Conservation (phyloP, 2,888 invertebrate genomes). For the Xestia sexstrigata region DNA sequence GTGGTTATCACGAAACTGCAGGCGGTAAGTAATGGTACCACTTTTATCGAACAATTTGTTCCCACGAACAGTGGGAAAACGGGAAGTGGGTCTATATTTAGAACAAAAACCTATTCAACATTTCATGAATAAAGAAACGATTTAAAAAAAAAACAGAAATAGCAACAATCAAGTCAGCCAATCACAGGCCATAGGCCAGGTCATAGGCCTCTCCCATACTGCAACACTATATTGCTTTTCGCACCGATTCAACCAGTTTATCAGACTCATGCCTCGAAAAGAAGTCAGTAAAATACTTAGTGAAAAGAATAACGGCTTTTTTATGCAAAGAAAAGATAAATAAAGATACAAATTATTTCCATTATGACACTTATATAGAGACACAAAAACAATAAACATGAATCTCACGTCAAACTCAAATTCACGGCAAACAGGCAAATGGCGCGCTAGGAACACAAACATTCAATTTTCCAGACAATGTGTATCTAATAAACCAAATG, state of each 20-base stretch:
- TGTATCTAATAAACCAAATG: slow-evolving; percentile 23
- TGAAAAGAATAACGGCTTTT: neutral
- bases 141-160: too few species aligned
- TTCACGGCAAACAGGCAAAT: slow-evolving; percentile 20
- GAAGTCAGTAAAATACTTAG: neutral
- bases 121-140: neutral
- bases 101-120: neutral
- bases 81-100: too few species aligned
- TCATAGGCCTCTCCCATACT: neutral
- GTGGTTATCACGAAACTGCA: slow-evolving; percentile 48
- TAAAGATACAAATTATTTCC: too few species aligned
- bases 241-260: too few species aligned
- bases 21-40: slow-evolving; percentile 23
- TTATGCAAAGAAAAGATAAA: neutral
- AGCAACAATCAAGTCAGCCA: neutral
- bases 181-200: neutral
- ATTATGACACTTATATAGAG: neutral
- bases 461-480: slow-evolving; percentile 21
- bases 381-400: slow-evolving; percentile 8
- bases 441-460: slow-evolving; percentile 20
- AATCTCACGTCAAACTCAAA: slow-evolving; percentile 21
- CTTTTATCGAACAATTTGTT: slow-evolving; percentile 33
- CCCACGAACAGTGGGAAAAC: neutral
- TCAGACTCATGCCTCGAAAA: neutral
- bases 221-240: too few species aligned